A percentile compares a stretch with the other conserved stretches of the same genome.
Evolutionary conservation across 2,797 vertebrate genomes (phyloP).

Genomic region (Coluber constrictor): DNA sequence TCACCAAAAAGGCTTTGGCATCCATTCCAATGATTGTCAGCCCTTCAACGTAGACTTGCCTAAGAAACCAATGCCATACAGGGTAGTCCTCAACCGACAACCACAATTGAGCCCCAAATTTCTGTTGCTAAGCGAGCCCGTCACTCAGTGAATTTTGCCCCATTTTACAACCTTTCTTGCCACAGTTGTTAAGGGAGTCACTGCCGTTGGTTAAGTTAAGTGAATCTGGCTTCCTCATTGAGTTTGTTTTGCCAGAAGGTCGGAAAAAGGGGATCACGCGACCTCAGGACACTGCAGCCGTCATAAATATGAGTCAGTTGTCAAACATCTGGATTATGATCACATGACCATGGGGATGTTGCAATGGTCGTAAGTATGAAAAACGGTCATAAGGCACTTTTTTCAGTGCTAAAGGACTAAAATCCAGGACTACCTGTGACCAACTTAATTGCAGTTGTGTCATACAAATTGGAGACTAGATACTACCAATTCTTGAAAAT

Average conservation of each 20-base stretch:
- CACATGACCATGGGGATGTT: neutral
- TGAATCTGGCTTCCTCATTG: neutral
- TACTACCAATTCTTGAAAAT: neutral
- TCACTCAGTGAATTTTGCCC: neutral
- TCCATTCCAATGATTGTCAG: neutral
- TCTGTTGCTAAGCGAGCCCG: neutral
- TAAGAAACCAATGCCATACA: neutral
- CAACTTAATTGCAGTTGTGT: neutral
- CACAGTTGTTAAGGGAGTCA: neutral
- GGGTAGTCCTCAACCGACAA: neutral
- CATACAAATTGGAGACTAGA: neutral
- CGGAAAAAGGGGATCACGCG: neutral
- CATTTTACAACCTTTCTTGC: neutral
- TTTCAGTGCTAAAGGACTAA: no score
- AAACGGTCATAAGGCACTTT: no score
- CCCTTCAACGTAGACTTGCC: neutral
- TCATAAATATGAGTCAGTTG: neutral
- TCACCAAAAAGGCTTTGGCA: neutral
- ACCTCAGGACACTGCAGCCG: neutral
- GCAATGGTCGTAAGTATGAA: neutral
- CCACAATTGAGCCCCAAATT: neutral
- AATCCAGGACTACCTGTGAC: no score
- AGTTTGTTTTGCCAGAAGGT: neutral
- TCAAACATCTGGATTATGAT: no score
- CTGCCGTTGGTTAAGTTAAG: neutral